phyloP scores from a whole-genome alignment of 2,888 invertebrate genomes.

The Amphipoea oculea region DNA sequence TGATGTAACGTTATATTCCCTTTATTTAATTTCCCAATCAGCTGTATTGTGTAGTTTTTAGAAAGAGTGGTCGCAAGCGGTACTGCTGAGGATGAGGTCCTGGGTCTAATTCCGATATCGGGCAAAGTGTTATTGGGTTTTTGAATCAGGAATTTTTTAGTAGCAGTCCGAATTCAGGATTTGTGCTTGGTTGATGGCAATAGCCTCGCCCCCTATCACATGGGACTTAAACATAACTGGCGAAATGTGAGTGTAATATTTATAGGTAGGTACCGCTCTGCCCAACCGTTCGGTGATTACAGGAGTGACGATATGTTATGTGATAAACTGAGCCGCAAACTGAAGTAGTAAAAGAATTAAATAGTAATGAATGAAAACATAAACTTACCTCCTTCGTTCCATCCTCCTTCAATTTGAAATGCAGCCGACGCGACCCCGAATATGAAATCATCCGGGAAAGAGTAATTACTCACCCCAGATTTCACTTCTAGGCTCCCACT shows the following conservation, averaged over 20 bases:
- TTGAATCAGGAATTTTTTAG: neutral
- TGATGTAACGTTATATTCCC: neutral
- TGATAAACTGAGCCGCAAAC: neutral
- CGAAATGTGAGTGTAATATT: neutral
- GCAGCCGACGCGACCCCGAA: constrained; percentile 91
- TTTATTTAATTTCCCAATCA: neutral
- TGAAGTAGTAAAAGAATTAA: neutral
- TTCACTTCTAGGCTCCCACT: constrained; percentile 71
- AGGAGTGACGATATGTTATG: neutral
- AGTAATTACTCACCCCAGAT: constrained; percentile 81
- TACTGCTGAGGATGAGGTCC: neutral
- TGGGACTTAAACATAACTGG: neutral
- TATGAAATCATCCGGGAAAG: constrained; percentile 90
- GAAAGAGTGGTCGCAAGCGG: neutral
- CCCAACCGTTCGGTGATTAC: neutral
- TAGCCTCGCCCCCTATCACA: too few relatives aligned
- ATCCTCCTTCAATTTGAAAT: constrained; percentile 92
- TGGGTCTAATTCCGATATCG: too few relatives aligned
- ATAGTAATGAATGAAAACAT: neutral
- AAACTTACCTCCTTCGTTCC: constrained; percentile 86
- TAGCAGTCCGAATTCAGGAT: neutral
- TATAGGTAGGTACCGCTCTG: too few relatives aligned
- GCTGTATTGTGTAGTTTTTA: too few relatives aligned
- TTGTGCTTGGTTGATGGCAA: neutral
- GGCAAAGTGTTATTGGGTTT: neutral